Base-by-base conservation (phyloP, 1,140 invertebrate genomes). In the Alviniconcha marisindica region DNA sequence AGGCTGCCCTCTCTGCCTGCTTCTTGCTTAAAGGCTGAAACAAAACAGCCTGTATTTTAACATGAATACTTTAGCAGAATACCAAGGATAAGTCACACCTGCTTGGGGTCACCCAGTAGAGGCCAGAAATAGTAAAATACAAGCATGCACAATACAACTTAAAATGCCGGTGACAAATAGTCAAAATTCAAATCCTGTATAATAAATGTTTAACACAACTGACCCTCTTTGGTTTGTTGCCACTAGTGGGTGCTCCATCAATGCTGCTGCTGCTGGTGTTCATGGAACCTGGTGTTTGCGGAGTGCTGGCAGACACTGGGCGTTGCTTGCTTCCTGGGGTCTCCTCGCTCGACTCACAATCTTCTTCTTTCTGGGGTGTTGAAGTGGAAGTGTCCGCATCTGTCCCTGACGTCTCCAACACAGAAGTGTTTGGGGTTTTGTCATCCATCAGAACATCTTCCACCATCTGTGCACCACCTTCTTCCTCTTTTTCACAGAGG, bases 241-340 rank as follows among this genome's bases (percentile, higher is more conserved):
- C n/a, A 40, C 33, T 81, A 36, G 28, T 63, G 24, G 73, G 73
- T 0, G 73, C 24, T 3, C 73, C 73, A 31, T 76, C 73, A 54
- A 40, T 42, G 51, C 73, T 76, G 44, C 24, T 81, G 24, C 78
- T 42, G 44, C 60, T 66, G 54, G 78, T 69, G 60, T 81, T 69
- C 36, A 18, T 36, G 21, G 56, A 44, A 4, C 10, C 71, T 15
- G 42, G 73, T 31, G 73, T 76, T 31, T 54, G 73, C 0, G 73
- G 73, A 10, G 73, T 76, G 44, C 24, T 2, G 7, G 42, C 14
- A 3, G n/a, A 51, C 3, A 21, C 14, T 24, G 40, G 28, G 18
- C 10, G 7, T n/a, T 28, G 21, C 31, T 54, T 76, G 42, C 15
- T 54, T 5, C n/a, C 40, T 31, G 42, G 73, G 14, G 73, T 76